phyloP scores from a whole-genome alignment of 64 coral and sea anemone genomes.

The Cladopsammia gracilis region DNA sequence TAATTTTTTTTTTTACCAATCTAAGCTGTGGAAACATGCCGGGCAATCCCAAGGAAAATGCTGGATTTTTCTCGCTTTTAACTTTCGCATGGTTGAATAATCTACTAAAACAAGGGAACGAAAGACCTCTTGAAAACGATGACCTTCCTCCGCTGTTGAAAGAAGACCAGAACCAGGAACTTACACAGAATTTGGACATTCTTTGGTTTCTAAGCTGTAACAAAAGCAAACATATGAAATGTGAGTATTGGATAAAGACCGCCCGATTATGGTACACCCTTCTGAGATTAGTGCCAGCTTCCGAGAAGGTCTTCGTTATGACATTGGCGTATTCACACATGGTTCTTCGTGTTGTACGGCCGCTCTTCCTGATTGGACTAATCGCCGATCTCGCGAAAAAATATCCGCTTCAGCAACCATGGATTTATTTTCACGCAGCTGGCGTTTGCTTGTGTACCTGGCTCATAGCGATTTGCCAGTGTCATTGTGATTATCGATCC shows the following conservation, averaged over 20 bases:
- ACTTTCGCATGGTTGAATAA: not conserved
- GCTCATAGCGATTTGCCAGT: not conserved
- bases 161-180: not conserved
- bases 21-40: not conserved
- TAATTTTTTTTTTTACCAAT: not conserved
- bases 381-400: not conserved
- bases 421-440: not conserved
- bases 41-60: not conserved
- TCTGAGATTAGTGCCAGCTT: not conserved
- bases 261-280: not conserved
- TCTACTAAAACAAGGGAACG: not conserved
- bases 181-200: not conserved
- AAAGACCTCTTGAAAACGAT: slow-evolving; percentile 7
- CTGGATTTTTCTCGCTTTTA: not conserved
- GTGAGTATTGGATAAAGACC: not conserved
- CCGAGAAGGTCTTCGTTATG: not conserved
- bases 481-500: slow-evolving; percentile 12
- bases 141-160: not conserved
- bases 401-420: not conserved
- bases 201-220: not conserved
- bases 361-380: not conserved
- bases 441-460: slow-evolving; percentile 4
- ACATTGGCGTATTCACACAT: not conserved
- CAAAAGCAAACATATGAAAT: not conserved
- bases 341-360: not conserved